A percentile compares a stretch with the other conserved stretches of the same genome.
These are phyloP conservation scores for Noctua comes DNA, from an alignment of 2,888 invertebrate species.

Conservation along the genomic window DNA sequence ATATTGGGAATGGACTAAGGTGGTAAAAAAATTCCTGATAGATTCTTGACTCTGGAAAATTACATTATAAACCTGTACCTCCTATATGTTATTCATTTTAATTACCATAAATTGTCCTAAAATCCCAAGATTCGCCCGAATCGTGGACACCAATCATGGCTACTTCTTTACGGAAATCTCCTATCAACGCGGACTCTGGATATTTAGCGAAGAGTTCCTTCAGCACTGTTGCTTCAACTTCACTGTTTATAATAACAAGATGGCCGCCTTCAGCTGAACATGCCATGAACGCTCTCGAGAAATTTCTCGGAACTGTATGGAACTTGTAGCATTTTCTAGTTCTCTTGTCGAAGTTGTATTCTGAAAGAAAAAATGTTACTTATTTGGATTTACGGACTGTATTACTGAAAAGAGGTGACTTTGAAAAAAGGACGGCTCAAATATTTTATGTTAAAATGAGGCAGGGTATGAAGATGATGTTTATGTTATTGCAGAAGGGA, in stretches of 20 bases:
- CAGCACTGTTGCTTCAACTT: conserved; percentile 67
- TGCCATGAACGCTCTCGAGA: conserved; percentile 73
- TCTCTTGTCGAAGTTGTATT: conserved; percentile 67
- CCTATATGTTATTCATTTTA: background rate
- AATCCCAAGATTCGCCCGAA: conserved; percentile 70
- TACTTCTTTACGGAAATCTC: conserved; percentile 62
- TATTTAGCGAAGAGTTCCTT: conserved; percentile 67
- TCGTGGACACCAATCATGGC: conserved; percentile 71
- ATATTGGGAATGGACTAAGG: background rate
- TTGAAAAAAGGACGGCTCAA: background rate
- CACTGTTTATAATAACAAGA: conserved; percentile 76
- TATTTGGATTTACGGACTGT: background rate
- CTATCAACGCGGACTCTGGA: conserved; percentile 57
- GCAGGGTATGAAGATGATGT: no score
- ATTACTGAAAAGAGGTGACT: background rate
- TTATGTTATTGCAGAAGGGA: background rate
- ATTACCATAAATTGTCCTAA: conserved; percentile 74
- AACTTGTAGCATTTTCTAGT: conserved; percentile 80
- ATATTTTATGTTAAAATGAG: background rate
- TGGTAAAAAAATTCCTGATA: background rate
- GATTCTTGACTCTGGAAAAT: background rate
- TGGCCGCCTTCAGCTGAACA: conserved; percentile 78
- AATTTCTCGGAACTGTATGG: conserved; percentile 71
- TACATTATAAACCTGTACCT: background rate
- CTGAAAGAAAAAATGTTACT: conserved; percentile 63